Base-by-base conservation (phyloP, 2,888 invertebrate genomes). In the Protodeltote pygarga region DNA sequence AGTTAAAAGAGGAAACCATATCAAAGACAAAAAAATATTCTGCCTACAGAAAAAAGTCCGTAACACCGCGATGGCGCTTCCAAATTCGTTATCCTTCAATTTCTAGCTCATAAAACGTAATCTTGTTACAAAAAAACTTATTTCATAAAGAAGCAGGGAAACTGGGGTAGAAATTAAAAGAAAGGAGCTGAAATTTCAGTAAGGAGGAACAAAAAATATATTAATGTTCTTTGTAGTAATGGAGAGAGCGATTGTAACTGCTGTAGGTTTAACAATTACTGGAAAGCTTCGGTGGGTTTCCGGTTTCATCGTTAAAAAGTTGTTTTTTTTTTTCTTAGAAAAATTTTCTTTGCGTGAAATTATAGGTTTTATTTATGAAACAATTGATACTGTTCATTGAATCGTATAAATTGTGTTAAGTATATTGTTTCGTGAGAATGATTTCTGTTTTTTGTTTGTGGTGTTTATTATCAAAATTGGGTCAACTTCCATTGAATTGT, bases 111-210 rank as follows among this genome's bases (percentile, higher is more conserved):
- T 90, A 87, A 89, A 89, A 85, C 70, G 82, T 89, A 89, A 91
- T 89, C 87, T 85, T 83, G 89, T 92, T 89, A 88, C 55, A 76
- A 73, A 77, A 83, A 85, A 90, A 89, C 86, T 91, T 90, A 87
- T 89, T 90, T 87, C 85, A 89, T 85, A 89, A 88, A 87, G 81
- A 70, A 74, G 74, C 58, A 62, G 70, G 65, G 67, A 78, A 73
- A 73, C 60, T 60, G 64, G 68, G 68, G 73, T 75, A 78, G 68
- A 75, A 87, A 87, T 89, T 86, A 87, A 89, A 87, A 81, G 76
- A 75, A 81, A 64, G 46, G 60, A 70, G 60, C 62, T 63, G 68
- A 62, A 77, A 73, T 72, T 77, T 64, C 69, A 62, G 64, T 62
- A 27, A 39, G 55, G 49, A 50, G 55, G 58, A 66, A 60, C 49